phyloP scores from a whole-genome alignment of 2,888 invertebrate genomes.

The Ethmia dodecea region DNA sequence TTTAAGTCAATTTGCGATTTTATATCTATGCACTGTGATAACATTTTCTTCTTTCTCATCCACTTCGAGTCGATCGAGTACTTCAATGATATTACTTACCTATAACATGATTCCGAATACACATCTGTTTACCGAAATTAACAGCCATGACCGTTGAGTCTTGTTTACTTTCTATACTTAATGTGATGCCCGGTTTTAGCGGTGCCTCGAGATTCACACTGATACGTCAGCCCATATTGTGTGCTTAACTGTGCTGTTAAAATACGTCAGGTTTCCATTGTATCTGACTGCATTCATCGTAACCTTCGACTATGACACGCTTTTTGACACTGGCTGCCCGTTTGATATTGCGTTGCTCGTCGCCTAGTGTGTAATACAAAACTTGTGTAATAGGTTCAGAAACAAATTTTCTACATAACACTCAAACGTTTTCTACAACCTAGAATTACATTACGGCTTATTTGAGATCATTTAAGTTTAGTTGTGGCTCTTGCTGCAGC shows the following conservation, averaged over 20 bases:
- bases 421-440: too few species aligned
- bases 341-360: constrained; percentile 33
- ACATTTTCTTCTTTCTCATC: too few species aligned
- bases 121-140: constrained; percentile 34
- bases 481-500: constrained; percentile 9
- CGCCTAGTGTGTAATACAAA: constrained; percentile 22
- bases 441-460: too few species aligned
- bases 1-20: too few species aligned
- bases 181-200: constrained; percentile 25
- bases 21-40: too few species aligned
- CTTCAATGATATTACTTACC: too few species aligned
- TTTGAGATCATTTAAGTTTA: constrained; percentile 9
- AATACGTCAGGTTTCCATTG: constrained; percentile 39
- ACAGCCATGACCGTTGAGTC: constrained; percentile 34
- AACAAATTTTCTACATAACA: too few species aligned
- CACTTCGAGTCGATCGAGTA: too few species aligned
- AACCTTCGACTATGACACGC: too few species aligned
- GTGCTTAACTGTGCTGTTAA: constrained; percentile 36
- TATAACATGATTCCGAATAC: too few species aligned
- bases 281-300: constrained; percentile 46
- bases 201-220: constrained; percentile 31
- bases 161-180: constrained; percentile 43
- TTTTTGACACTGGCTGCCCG: constrained; percentile 39
- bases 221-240: constrained; percentile 36
- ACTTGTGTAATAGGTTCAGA: too few species aligned